A percentile compares a stretch with the other conserved stretches of the same genome.
Evolutionary conservation across 2,888 invertebrate species (phyloP).

Genomic region (Acanthosoma haemorrhoidale): DNA sequence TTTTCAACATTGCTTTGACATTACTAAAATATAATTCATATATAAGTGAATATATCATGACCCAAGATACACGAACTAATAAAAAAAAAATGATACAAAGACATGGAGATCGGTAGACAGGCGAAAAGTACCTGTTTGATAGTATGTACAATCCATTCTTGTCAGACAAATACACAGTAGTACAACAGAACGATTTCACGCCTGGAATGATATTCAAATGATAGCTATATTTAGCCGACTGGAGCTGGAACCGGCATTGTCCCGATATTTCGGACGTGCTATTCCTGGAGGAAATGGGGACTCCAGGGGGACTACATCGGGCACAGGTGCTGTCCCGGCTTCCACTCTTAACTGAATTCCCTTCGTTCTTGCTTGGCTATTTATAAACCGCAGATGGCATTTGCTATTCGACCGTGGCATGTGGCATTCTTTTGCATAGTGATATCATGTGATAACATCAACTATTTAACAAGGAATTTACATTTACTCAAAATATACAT

Average conservation of each 20-base stretch:
- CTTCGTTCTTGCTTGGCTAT: not conserved
- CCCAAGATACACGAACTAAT: too few species aligned
- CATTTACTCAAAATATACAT: too few species aligned
- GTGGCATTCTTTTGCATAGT: not conserved
- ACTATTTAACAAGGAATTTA: too few species aligned
- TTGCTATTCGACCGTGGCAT: not conserved
- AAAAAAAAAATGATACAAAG: too few species aligned
- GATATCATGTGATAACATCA: too few species aligned
- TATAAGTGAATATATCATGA: too few species aligned
- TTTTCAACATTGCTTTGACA: too few species aligned
- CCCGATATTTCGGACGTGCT: not conserved
- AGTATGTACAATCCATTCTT: too few species aligned
- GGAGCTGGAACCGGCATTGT: not conserved
- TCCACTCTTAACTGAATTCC: not conserved
- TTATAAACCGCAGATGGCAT: slow-evolving; percentile 11
- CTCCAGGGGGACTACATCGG: not conserved
- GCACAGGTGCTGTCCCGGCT: not conserved
- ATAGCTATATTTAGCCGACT: not conserved
- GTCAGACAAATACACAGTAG: too few species aligned
- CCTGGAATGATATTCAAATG: not conserved
- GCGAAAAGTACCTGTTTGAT: too few species aligned
- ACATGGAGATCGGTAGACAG: too few species aligned
- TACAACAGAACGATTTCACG: not conserved
- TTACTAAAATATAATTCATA: too few species aligned
- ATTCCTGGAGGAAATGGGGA: not conserved